Evolutionary conservation across 2,113 vertebrate genomes (phyloP), one percentile per base, ranked within the genome.

Genomic region (Aythya baeri): DNA sequence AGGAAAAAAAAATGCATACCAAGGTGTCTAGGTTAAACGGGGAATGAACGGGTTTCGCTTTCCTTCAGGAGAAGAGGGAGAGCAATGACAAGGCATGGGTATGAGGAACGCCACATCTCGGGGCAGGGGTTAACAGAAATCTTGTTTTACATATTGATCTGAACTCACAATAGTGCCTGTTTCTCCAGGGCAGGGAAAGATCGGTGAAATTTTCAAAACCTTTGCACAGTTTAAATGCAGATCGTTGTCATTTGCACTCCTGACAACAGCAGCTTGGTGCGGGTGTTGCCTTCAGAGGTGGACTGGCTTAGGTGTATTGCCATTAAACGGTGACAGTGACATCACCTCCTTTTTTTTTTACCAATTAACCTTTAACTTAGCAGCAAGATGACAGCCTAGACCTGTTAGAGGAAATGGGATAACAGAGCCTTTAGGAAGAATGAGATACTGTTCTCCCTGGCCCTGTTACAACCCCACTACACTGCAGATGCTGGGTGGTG

Each of bases 61-160:
- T 46, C 52, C 67, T 41, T 43, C 25, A 23, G 34, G 34, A 34
- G 23, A 68, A 61, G n/a, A 31, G 14, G 31, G 50, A 75, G 31
- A 57, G 49, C 21, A 14, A 50, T 2, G n/a, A 22, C 46, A 44
- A 66, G 66, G 43, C 43, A 11, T 3, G 1, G 18, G 7, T 7
- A 36, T 16, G 31, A 27, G 31, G 11, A 12, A 16, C 31, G 1
- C 4, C 0, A 41, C 4, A 0, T 4, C 57, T 49, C 5, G 0
- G 43, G 54, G 49, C 43, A 58, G 34, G 10, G 38, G 11, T 15
- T 57, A 31, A 9, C 22, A 75, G 29, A 29, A 59, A 57, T 52
- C 44, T 62, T 29, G 11, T 46, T 41, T 43, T 23, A 62, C 52
- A 27, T 41, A 57, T 12, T 8, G 65, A 49, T 68, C 63, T 36